Evolutionary conservation across 2,113 vertebrate genomes (phyloP).

Genomic region (Plecturocebus donacophilus): DNA sequence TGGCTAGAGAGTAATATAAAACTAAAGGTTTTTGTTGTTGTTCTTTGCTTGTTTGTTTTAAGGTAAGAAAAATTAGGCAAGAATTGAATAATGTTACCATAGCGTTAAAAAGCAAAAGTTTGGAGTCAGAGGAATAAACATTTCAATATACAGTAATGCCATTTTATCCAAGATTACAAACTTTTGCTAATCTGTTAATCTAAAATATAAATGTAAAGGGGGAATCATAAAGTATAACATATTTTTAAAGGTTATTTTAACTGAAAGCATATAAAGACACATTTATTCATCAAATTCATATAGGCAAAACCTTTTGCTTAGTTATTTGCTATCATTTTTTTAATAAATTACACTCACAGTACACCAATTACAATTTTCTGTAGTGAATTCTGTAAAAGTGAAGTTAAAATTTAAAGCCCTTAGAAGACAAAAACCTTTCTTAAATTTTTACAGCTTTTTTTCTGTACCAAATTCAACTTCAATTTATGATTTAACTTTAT

Average conservation of each 20-base stretch:
- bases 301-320: not conserved
- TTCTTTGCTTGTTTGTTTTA: not conserved
- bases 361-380: not conserved
- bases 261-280: not conserved
- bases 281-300: not conserved
- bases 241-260: not conserved
- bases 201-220: not conserved
- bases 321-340: not conserved
- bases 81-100: not conserved
- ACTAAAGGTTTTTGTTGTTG: not conserved
- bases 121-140: not conserved
- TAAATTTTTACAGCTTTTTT: not conserved
- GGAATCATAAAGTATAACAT: not conserved
- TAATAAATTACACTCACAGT: not conserved
- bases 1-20: not conserved
- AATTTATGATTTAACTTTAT: constrained; percentile 2
- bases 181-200: not conserved
- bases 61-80: not conserved
- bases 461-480: not conserved
- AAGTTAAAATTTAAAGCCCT: constrained; percentile 15
- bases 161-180: not conserved
- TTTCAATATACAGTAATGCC: not conserved
- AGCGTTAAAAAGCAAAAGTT: not conserved
- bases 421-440: not conserved
- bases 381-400: not conserved